phyloP scores from a whole-genome alignment of 2,888 invertebrate species.

The Bombylius discolor region DNA sequence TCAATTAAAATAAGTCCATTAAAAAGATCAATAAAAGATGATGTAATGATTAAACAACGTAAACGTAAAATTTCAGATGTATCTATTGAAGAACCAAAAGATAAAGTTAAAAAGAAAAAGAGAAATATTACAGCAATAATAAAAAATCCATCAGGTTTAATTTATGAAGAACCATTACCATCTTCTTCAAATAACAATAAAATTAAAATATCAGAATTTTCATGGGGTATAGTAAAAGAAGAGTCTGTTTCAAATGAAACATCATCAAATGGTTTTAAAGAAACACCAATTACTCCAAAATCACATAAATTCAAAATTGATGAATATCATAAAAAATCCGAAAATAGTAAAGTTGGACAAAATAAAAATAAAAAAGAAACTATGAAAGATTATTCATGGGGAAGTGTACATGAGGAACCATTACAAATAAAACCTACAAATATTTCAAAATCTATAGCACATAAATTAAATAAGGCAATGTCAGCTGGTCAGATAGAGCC shows the following conservation, averaged over 20 bases:
- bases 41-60: no score
- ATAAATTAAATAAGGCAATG: slow-evolving; percentile 18
- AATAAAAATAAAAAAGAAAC: not conserved
- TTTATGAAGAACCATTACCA: not conserved
- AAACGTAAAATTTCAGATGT: not conserved
- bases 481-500: slow-evolving; percentile 12
- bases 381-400: not conserved
- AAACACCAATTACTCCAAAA: slow-evolving; percentile 1
- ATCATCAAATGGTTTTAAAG: slow-evolving; percentile 1
- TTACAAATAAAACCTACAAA: slow-evolving; percentile 16
- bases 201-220: slow-evolving; percentile 11
- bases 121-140: not conserved
- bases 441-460: slow-evolving; percentile 12
- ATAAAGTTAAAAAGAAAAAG: not conserved
- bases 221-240: slow-evolving; percentile 27
- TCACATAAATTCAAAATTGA: not conserved
- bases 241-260: slow-evolving; percentile 22
- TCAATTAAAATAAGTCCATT: no score
- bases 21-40: no score
- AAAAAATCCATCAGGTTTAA: slow-evolving; percentile 3
- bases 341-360: not conserved
- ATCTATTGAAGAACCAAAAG: not conserved
- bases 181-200: not conserved
- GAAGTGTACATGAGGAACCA: slow-evolving; percentile 11
- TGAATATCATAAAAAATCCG: not conserved